Base-by-base conservation (phyloP, 2,797 vertebrate species). In the Podarcis siculus region DNA sequence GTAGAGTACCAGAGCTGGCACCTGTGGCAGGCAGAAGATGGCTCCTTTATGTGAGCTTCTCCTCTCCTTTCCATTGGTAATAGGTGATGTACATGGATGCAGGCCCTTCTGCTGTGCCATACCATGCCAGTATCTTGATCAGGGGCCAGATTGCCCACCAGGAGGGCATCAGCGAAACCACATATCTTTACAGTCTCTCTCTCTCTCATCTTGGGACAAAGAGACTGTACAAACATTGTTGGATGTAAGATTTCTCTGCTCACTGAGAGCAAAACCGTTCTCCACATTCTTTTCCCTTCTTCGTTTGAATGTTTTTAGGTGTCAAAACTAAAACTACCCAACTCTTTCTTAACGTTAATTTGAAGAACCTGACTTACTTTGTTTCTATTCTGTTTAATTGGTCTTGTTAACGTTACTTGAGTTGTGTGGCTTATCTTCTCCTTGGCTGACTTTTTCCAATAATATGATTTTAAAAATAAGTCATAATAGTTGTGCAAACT, bases 261-360 rank as follows among this genome's bases (percentile, higher is more conserved):
- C 76, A 88, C 77, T 84, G 66, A 77, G 49, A 64, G 21, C 64
- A n/a, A 73, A 89, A 42, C 19, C 8, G 25, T 89, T 83, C 89
- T 73, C 92, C n/a, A n/a, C 55, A 61, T 55, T 89, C 80, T 79
- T 55, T 77, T 84, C 87, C 77, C 78, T 91, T 88, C 42, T 89
- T 83, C 89, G 82, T 3, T 8, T 3, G 8, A 84, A 82, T 90
- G 80, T 10, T 55, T 89, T 91, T 89, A 91, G 92, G 83, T 94
- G 92, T 95, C 87, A 64, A 55, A 93, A 85, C 91, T 88, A 89
- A 0, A 86, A 90, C 91, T 83, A 86, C 94, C 95, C 94, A 77
- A n/a, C 89, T 12, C 89, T 90, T 92, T 82, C 90, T 73, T 93
- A 91, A 55, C 94, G 90, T 94, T 94, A 90, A n/a, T 32, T 84